Evolutionary conservation across 2,113 vertebrate genomes (phyloP).

Genomic region (Xerus inauris): DNA sequence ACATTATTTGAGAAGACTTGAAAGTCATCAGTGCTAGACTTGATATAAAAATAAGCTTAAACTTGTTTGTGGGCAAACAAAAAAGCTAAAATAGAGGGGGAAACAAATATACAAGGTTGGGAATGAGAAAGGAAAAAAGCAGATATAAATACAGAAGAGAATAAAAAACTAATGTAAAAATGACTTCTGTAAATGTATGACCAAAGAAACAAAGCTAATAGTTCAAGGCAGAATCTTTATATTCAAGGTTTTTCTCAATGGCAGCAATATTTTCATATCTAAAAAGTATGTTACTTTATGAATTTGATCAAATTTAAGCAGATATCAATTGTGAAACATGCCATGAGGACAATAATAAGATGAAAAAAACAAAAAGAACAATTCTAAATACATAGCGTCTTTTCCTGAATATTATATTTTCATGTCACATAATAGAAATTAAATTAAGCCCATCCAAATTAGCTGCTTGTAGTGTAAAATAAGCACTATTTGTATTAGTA

Average conservation of each 20-base stretch:
- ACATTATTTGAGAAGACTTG: not conserved
- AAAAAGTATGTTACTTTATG: not conserved
- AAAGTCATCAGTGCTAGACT: not conserved
- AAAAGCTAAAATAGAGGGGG: too few relatives aligned
- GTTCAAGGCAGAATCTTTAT: not conserved
- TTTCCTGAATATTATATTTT: not conserved
- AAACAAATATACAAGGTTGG: not conserved
- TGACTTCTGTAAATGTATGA: not conserved
- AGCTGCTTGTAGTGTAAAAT: not conserved
- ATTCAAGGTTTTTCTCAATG: not conserved
- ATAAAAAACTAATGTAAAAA: not conserved
- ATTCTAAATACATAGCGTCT: not conserved
- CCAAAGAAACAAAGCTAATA: not conserved
- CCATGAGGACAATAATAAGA: not conserved
- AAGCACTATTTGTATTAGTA: not conserved
- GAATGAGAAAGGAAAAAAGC: not conserved
- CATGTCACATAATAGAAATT: not conserved
- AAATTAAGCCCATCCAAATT: not conserved
- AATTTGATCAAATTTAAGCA: not conserved
- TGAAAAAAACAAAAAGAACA: not conserved
- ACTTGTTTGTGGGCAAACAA: not conserved
- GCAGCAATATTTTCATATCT: not conserved
- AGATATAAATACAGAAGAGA: not conserved
- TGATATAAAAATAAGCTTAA: not conserved
- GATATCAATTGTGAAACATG: not conserved